Percentiles rank a stretch among this genome's conserved stretches.
These are phyloP conservation scores for Drosophila bocki DNA, from an alignment of 1,140 invertebrate genomes.

Conservation along the genomic window DNA sequence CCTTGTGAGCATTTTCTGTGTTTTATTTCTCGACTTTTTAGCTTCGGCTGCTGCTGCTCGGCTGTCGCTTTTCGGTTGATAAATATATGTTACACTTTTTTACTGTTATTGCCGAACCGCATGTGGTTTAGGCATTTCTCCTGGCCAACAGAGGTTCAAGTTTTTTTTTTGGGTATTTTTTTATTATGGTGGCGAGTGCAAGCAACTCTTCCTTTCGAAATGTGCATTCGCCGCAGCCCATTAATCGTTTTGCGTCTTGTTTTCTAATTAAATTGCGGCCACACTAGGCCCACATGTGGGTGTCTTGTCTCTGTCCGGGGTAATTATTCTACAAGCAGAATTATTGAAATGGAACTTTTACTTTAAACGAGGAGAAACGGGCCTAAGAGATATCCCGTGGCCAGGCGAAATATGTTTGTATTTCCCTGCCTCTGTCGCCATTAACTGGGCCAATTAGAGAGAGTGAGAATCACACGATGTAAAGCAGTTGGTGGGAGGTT, in stretches of 20 bases:
- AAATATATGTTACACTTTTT: slow-evolving; percentile 70
- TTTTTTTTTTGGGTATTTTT: slow-evolving; percentile 4
- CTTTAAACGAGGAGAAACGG: slow-evolving; percentile 23
- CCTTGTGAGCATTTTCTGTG: slow-evolving; percentile 54
- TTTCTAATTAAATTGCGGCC: slow-evolving; percentile 66
- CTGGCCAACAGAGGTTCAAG: background rate
- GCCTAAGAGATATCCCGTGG: slow-evolving; percentile 26
- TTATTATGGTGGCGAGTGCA: slow-evolving; percentile 13
- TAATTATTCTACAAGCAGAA: slow-evolving; percentile 66
- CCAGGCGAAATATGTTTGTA: slow-evolving; percentile 12
- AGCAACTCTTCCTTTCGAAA: slow-evolving; percentile 64
- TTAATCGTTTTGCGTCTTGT: slow-evolving; percentile 53
- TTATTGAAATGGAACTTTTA: slow-evolving; percentile 61
- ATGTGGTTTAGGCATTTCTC: slow-evolving; percentile 64
- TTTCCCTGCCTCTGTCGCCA: slow-evolving; percentile 21
- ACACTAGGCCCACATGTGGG: slow-evolving; percentile 48
- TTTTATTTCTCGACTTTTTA: slow-evolving; percentile 34
- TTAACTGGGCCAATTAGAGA: slow-evolving; percentile 55
- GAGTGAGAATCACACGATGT: slow-evolving; percentile 49
- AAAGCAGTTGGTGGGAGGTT: slow-evolving; percentile 26
- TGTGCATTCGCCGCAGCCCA: slow-evolving; percentile 50
- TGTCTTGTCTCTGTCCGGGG: slow-evolving; percentile 44
- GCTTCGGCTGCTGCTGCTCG: slow-evolving; percentile 12
- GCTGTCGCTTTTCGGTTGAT: slow-evolving; percentile 58
- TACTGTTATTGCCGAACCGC: slow-evolving; percentile 65